Conservation (phyloP, 2,113 vertebrate genomes). For the Mormyrus lacerda region DNA sequence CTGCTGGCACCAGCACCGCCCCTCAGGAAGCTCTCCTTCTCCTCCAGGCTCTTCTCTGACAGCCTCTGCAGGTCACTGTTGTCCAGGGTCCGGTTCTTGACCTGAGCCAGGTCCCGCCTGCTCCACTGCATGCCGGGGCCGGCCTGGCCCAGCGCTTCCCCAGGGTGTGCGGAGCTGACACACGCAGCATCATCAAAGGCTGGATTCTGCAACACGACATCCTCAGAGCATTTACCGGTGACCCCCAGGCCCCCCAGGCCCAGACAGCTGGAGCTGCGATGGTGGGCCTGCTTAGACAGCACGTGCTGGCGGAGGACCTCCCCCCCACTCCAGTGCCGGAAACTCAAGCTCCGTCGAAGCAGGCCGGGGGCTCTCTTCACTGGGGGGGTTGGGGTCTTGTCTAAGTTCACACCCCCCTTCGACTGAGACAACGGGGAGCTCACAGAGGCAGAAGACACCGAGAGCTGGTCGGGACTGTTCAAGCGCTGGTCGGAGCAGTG, state of each 20-base stretch:
- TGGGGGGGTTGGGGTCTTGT: conserved; percentile 35
- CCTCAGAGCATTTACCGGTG: not conserved
- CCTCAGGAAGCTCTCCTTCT: conserved; percentile 44
- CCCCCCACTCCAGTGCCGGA: conserved; percentile 70
- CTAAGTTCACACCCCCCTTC: conserved; percentile 30
- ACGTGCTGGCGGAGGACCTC: conserved; percentile 56
- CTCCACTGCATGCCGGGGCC: conserved; percentile 64
- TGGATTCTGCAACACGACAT: conserved; percentile 26
- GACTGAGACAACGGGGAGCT: not conserved
- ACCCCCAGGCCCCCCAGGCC: not conserved
- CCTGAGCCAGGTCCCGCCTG: conserved; percentile 66
- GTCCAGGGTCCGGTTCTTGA: conserved; percentile 83
- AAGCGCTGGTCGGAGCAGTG: not conserved
- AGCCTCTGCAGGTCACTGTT: conserved; percentile 81
- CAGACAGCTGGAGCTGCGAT: conserved; percentile 59
- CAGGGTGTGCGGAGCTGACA: conserved; percentile 69
- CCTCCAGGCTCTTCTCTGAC: conserved; percentile 59
- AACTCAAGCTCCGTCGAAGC: conserved; percentile 79
- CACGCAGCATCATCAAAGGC: conserved; percentile 14
- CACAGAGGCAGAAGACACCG: not conserved
- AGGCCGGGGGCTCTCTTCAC: conserved; percentile 52
- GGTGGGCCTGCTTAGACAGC: conserved; percentile 59
- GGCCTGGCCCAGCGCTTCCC: conserved; percentile 67
- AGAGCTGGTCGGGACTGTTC: not conserved
- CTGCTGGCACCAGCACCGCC: conserved; percentile 39